Conservation (phyloP, 2,113 vertebrate genomes). For the Ctenomys sociabilis region DNA sequence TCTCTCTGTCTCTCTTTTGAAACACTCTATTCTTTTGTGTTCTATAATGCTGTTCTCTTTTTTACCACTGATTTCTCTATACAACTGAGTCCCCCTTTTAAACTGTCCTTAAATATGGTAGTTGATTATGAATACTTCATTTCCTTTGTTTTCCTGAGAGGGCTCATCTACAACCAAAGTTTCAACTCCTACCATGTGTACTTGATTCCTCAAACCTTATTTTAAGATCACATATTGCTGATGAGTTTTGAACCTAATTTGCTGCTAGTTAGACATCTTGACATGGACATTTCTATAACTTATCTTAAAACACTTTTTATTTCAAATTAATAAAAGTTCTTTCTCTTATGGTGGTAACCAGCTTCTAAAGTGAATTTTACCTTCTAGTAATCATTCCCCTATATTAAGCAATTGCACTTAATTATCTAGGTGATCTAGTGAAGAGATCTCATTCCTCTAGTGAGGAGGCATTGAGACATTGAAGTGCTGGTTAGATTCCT, state of each 20-base stretch:
- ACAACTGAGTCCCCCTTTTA: not conserved
- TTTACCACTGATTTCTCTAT: not conserved
- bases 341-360: not conserved
- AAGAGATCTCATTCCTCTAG: not conserved
- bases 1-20: not conserved
- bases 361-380: not conserved
- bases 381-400: not conserved
- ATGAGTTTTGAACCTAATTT: not conserved
- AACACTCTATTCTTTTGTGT: not conserved
- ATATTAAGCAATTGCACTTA: not conserved
- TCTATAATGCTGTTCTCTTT: not conserved
- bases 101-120: not conserved
- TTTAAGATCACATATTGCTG: constrained; percentile 3
- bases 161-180: not conserved
- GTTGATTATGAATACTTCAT: not conserved
- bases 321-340: not conserved
- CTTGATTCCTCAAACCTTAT: not conserved
- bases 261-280: not conserved
- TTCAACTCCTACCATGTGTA: not conserved
- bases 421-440: not conserved
- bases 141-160: not conserved
- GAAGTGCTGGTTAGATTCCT: not conserved
- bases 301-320: not conserved
- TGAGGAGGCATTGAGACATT: not conserved
- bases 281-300: not conserved